A percentile compares a stretch with the other conserved stretches of the same genome.
Evolutionary conservation across 2,888 invertebrate species (phyloP).

Genomic region (Callyntrura guangdongensis): DNA sequence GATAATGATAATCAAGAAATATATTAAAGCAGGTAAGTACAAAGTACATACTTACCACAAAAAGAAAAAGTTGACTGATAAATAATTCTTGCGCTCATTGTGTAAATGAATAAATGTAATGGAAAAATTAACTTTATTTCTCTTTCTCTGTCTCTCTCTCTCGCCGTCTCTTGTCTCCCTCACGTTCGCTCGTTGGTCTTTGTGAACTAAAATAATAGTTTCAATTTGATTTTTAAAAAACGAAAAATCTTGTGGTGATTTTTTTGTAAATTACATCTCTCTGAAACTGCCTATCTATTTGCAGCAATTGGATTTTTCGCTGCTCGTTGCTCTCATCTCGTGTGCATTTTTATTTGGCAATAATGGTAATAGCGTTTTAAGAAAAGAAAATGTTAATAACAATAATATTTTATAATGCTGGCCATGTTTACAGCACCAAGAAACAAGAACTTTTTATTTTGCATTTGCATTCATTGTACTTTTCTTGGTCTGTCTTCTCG

Average conservation of each 20-base stretch:
- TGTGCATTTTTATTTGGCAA: constrained; percentile 44
- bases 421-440: constrained; percentile 34
- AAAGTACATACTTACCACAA: neutral
- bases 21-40: neutral
- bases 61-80: neutral
- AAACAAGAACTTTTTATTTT: constrained; percentile 33
- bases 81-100: neutral
- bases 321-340: constrained; percentile 3
- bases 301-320: neutral
- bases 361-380: constrained; percentile 50
- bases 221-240: constrained; percentile 27
- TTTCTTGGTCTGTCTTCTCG: constrained; percentile 13
- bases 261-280: constrained; percentile 21
- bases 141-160: neutral
- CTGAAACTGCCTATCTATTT: neutral
- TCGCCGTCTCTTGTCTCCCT: no score
- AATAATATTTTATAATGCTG: constrained; percentile 65
- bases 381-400: constrained; percentile 56
- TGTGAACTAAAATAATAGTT: neutral
- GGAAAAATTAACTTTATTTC: constrained; percentile 22
- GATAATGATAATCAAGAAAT: constrained; percentile 43
- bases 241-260: neutral
- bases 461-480: constrained; percentile 41
- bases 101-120: constrained; percentile 32
- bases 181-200: no score